Evolutionary conservation across 2,888 invertebrate species (phyloP), one percentile per base, ranked within the genome.

Genomic region (Muscina levida): DNA sequence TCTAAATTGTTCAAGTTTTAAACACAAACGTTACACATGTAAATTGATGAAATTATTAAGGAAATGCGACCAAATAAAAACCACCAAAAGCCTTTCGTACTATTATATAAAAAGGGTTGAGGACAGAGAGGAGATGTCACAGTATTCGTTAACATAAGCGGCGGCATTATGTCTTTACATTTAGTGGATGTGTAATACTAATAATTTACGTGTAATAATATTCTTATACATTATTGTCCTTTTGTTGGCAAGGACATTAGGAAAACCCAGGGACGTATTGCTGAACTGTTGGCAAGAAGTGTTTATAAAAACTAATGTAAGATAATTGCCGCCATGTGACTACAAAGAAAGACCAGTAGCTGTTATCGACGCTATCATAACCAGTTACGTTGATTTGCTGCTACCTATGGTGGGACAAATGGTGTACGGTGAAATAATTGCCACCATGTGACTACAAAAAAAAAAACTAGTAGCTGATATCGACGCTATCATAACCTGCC

Each of bases 301-400:
- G 86, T 87, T 88, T 87, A 86, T 85, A 85, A 86, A n/a, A 85
- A 86, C 84, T 86, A 85, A 84, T 85, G 84, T 81, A 62, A 77
- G 65, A 81, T 86, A 86, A 86, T 86, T 86, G 85, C 84, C 80
- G 84, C 67, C 84, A 83, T 83, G 85, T 83, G 84, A 77, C 84
- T 82, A n/a, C n/a, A n/a, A 81, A 82, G 4, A 31, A 72, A 73
- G 77, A 67, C 19, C 11, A 42, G 65, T 67, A 31, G 11, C 19
- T 37, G 17, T 0, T 39, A 26, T 62, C 15, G 22, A 15, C n/a
- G 11, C 11, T 10, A 53, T 1, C 24, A 13, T 22, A 53, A 53
- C 39, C 24, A n/a, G 8, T 37, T 37, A 31, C n/a, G 0, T 31
- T 26, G 42, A 48, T 70, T 19, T 24, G 15, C 37, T 31, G 8